Percentiles rank a stretch among this genome's conserved stretches.
These are phyloP conservation scores for Latrodectus hesperus DNA, from an alignment of 2,888 invertebrate species.

Conservation along the genomic window DNA sequence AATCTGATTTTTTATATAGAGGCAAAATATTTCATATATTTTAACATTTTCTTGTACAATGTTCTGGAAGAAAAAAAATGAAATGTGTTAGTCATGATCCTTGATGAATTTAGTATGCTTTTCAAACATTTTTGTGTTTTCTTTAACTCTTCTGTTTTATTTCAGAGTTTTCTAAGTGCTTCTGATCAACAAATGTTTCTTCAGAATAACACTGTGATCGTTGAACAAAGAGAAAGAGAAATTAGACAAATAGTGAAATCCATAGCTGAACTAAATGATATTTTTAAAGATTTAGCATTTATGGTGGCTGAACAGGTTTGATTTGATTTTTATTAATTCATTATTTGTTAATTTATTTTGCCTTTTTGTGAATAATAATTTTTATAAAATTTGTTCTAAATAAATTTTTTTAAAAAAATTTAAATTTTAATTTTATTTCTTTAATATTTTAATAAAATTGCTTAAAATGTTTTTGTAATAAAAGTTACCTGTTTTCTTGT, in stretches of 20 bases:
- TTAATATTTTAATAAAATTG: no score
- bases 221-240: slow-evolving; percentile 86
- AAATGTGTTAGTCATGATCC: background rate
- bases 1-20: no score
- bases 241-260: slow-evolving; percentile 93
- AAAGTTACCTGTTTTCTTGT: no score
- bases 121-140: background rate
- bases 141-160: slow-evolving; percentile 46
- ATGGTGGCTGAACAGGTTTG: slow-evolving; percentile 80
- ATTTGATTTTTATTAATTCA: background rate
- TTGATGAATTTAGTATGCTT: background rate
- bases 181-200: slow-evolving; percentile 85
- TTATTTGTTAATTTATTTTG: background rate
- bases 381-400: no score
- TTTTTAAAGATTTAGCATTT: slow-evolving; percentile 85
- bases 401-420: no score
- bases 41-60: background rate
- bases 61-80: background rate
- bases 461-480: no score
- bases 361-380: no score
- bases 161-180: slow-evolving; percentile 74
- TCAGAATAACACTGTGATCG: slow-evolving; percentile 79
- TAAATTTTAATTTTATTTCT: no score
- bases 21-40: background rate
- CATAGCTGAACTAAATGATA: slow-evolving; percentile 93